Conservation (phyloP, 2,888 invertebrate species). For the Brenthis daphne region DNA sequence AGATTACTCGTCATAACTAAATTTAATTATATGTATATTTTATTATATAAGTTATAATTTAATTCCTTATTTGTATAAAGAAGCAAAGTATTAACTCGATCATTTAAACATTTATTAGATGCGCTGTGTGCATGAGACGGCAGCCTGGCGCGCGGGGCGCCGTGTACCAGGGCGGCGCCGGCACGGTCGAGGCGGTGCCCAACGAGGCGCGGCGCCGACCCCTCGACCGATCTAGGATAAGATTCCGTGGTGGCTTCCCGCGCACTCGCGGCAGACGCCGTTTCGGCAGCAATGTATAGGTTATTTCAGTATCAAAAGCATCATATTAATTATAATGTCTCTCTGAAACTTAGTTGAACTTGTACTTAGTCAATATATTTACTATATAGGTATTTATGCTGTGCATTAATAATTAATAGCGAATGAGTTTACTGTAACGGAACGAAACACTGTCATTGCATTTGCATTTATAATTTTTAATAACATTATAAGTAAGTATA, state of each 20-base stretch:
- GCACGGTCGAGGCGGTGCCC: slow-evolving; percentile 59
- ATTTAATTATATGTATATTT: too few species aligned
- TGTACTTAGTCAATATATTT: slow-evolving; percentile 21
- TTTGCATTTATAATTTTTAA: too few species aligned
- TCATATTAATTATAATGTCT: slow-evolving; percentile 2
- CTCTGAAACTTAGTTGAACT: slow-evolving; percentile 5
- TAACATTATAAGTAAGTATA: too few species aligned
- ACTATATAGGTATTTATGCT: slow-evolving; percentile 13
- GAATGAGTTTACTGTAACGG: background rate
- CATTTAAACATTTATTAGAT: slow-evolving; percentile 49
- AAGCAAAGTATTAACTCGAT: background rate
- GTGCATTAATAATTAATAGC: background rate
- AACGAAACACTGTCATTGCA: background rate
- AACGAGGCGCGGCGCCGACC: slow-evolving; percentile 54
- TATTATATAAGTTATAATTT: background rate
- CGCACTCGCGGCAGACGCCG: slow-evolving; percentile 15
- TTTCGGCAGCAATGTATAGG: background rate
- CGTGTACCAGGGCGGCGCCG: slow-evolving; percentile 42
- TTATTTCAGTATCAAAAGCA: slow-evolving; percentile 9
- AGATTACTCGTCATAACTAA: too few species aligned
- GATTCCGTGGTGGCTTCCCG: slow-evolving; percentile 37
- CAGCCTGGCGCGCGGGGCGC: slow-evolving; percentile 50
- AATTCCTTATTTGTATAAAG: background rate
- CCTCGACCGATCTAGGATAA: slow-evolving; percentile 17
- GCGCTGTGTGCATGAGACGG: slow-evolving; percentile 70